Conservation (phyloP, 1,140 invertebrate genomes). For the Drosophila punjabiensis region DNA sequence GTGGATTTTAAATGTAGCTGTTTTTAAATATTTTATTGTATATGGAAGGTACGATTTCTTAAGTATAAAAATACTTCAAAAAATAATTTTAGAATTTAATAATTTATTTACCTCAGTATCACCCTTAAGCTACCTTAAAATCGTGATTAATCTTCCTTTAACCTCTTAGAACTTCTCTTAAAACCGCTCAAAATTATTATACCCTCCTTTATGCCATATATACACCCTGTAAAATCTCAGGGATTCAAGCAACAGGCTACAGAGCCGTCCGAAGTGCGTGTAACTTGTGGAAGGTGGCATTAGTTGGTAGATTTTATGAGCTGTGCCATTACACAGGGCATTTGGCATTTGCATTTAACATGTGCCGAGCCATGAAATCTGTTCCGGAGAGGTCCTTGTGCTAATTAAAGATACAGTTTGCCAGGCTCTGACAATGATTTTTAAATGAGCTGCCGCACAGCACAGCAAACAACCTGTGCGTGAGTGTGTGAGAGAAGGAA, state of each 20-base stretch:
- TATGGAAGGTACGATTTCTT: too few species aligned
- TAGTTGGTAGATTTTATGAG: constrained; percentile 77
- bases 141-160: too few species aligned
- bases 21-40: too few species aligned
- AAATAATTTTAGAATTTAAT: too few species aligned
- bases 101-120: too few species aligned
- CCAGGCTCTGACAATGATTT: constrained; percentile 50
- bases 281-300: constrained; percentile 44
- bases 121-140: too few species aligned
- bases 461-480: too few species aligned
- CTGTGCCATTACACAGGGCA: constrained; percentile 37
- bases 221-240: constrained; percentile 8
- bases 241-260: constrained; percentile 10
- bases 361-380: constrained; percentile 70
- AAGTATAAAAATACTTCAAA: too few species aligned
- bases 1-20: background rate
- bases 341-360: constrained; percentile 70
- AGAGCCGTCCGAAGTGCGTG: constrained; percentile 26
- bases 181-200: too few species aligned
- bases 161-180: too few species aligned
- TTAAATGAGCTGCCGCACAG: constrained; percentile 56
- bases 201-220: too few species aligned
- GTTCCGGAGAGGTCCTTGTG: constrained; percentile 50
- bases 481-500: too few species aligned
- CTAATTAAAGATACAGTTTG: constrained; percentile 67